Percentiles rank a stretch among this genome's conserved stretches.
phyloP scores from a whole-genome alignment of 2,888 invertebrate species.

The Hipparchia sbordonii region DNA sequence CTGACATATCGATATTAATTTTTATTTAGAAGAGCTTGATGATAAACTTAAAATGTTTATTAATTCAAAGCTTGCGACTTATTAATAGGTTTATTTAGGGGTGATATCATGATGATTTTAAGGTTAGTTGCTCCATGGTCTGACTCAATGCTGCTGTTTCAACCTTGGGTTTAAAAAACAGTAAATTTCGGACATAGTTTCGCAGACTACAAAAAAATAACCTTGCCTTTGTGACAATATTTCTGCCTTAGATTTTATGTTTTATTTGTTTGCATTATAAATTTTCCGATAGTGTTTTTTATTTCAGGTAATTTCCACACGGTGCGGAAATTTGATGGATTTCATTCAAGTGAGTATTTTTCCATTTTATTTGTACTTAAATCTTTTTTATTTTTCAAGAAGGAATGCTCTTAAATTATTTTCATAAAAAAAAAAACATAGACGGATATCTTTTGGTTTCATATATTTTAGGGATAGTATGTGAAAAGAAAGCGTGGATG shows the following conservation, averaged over 20 bases:
- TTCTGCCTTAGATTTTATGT: conserved; percentile 16
- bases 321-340: conserved; percentile 61
- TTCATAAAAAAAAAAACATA: background rate
- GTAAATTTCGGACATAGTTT: background rate
- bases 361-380: background rate
- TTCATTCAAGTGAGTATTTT: conserved; percentile 62
- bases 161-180: background rate
- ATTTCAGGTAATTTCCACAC: conserved; percentile 74
- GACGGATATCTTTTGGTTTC: too few relatives aligned
- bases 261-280: conserved; percentile 35
- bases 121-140: too few relatives aligned
- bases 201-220: background rate
- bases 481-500: too few relatives aligned
- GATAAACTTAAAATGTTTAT: too few relatives aligned
- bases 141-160: background rate
- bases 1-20: too few relatives aligned
- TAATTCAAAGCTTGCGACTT: too few relatives aligned
- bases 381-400: background rate
- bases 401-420: background rate
- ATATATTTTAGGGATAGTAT: too few relatives aligned
- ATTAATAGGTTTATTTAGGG: too few relatives aligned
- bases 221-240: background rate
- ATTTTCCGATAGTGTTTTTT: conserved; percentile 51
- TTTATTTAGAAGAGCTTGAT: too few relatives aligned
- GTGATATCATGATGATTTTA: too few relatives aligned